Conservation (phyloP, 2,797 vertebrate genomes). For the Pipistrellus pygmaeus region DNA sequence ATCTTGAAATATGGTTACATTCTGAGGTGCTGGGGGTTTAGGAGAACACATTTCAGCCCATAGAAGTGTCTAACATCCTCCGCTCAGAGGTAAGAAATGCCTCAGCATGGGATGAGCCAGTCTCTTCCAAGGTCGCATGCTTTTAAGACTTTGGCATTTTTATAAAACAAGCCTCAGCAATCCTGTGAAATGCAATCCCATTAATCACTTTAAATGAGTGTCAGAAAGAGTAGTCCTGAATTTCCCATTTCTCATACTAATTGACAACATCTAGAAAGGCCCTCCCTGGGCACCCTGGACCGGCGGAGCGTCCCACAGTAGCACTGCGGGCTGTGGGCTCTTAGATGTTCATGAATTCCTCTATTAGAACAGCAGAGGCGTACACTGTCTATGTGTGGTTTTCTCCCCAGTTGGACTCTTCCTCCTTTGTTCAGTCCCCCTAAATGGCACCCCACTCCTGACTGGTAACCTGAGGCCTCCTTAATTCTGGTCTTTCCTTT, state of each 20-base stretch:
- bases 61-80: neutral
- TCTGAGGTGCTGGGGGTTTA: neutral
- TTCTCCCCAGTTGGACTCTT: neutral
- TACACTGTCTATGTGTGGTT: neutral
- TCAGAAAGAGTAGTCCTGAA: neutral
- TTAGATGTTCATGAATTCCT: rapidly evolving
- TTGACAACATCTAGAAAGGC: neutral
- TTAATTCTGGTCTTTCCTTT: neutral
- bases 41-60: neutral
- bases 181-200: too few relatives aligned
- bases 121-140: neutral
- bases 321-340: neutral
- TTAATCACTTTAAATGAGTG: neutral
- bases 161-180: neutral
- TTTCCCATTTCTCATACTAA: neutral
- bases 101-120: neutral
- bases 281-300: neutral
- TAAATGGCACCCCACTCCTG: neutral
- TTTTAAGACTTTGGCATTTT: neutral
- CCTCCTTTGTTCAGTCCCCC: rapidly evolving
- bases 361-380: neutral
- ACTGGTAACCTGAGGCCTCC: neutral
- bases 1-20: neutral
- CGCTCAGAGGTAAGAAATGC: neutral
- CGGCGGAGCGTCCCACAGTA: neutral